Percentiles rank a stretch among this genome's conserved stretches.
Conservation (phyloP, 2,888 invertebrate genomes). For the Leptodirus hochenwartii region DNA sequence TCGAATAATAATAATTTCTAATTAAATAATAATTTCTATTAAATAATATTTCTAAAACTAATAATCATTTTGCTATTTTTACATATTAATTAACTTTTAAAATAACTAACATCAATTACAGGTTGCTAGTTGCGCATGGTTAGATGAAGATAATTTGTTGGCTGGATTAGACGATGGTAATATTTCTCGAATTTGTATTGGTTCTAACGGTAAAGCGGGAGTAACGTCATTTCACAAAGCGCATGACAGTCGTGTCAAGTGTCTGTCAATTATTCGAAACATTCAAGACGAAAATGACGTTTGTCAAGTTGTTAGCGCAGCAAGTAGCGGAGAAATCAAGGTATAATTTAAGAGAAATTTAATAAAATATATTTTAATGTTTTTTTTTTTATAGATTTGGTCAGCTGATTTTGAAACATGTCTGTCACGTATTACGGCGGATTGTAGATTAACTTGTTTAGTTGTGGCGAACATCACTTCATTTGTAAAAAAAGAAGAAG, state of each 20-base stretch:
- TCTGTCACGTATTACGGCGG: slow-evolving; percentile 9
- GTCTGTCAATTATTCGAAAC: slow-evolving; percentile 9
- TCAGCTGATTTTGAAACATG: slow-evolving; percentile 8
- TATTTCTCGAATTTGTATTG: slow-evolving; percentile 37
- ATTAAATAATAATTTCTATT: too few species aligned
- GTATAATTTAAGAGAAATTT: slow-evolving; percentile 11
- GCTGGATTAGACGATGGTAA: slow-evolving; percentile 61
- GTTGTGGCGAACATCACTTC: too few species aligned
- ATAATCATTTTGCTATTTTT: too few species aligned
- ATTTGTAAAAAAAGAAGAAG: too few species aligned
- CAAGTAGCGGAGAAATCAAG: slow-evolving; percentile 14
- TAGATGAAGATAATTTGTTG: slow-evolving; percentile 40
- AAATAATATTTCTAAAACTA: too few species aligned
- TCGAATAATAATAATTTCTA: not conserved
- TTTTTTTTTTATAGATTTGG: too few species aligned
- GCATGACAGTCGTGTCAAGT: slow-evolving; percentile 10
- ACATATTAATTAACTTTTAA: slow-evolving; percentile 39
- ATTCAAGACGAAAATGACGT: too few species aligned
- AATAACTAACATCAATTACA: slow-evolving; percentile 48
- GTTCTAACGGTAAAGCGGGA: slow-evolving; percentile 32
- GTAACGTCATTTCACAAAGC: slow-evolving; percentile 7
- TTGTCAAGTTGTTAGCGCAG: slow-evolving; percentile 36
- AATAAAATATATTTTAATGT: too few species aligned
- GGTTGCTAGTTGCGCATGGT: slow-evolving; percentile 53
- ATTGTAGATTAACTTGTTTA: slow-evolving; percentile 14